Evolutionary conservation across 1,140 invertebrate species (phyloP), one percentile per base, ranked within the genome.

Genomic region (Drosophila arawakana): DNA sequence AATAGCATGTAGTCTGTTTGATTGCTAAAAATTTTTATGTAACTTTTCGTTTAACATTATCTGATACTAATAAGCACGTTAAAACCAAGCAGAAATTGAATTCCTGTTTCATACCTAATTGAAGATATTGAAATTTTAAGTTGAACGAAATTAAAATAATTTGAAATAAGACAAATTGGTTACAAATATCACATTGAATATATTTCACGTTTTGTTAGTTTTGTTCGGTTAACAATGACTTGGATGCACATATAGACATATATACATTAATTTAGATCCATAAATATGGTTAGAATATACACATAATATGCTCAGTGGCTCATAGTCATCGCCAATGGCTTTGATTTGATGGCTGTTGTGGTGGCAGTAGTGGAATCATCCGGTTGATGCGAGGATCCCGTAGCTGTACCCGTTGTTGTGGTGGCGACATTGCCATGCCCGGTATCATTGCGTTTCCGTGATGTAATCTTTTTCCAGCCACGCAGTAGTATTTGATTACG

Each of bases 401-500:
- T 91, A 8, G 78, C 90, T 3, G 90, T 91, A 35, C 76, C 90
- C 34, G 88, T 91, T 10, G 85, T 92, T 15, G 80, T 91, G 9
- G 78, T 88, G 21, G 86, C 91, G 18, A 71, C 82, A 57, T 88
- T 86, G 0, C 80, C 80, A 21, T 74, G 82, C 7, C 76, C 80
- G 0, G 78, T 73, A 13, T 92, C 89, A 4, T 80, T 70, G 4
- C 89, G 71, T 13, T 88, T 81, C 0, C 88, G 74, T 9, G 91
- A 77, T 5, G 91, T 92, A 0, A 92, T 90, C 75, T 92, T 92
- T 47, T 92, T 90, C 91, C 91, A 92, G 54, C 91, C 91, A 0
- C 90, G 78, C 43, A 85, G 30, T 9, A 92, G 73, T 5, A 94
- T 78, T 77, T 93, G 93, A 80, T 94, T 93, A 3, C 94, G 93